Base-by-base conservation (phyloP, 2,113 vertebrate genomes). In the Rallus limicola region DNA sequence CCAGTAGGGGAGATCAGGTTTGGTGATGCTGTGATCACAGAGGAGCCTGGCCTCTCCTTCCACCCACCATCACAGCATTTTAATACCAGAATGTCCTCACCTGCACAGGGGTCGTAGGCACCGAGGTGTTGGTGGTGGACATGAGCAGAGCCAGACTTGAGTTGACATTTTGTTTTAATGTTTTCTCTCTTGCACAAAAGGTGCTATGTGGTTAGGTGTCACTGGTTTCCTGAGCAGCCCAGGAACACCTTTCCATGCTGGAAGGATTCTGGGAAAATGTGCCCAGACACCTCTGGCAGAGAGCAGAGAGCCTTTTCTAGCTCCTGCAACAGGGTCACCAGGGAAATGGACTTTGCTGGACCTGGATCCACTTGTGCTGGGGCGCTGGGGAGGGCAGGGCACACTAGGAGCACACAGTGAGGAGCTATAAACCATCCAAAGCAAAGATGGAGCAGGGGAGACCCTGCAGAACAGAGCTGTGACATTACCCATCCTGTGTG, bases 41-140 rank as follows among this genome's bases (percentile, higher is more conserved):
- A 24, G 16, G 10, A 28, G n/a, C 34, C 28, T 0, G 0, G 20
- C 33, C 34, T 40, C 11, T 62, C 20, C 65, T 68, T n/a, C 64
- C 21, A 36, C 64, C 16, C 3, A 29, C 63, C 38, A 15, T 10
- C 65, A 25, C 11, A 16, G 52, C 24, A 58, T 17, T 14, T 50
- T n/a, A 17, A 38, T 2, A 40, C 38, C 59, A n/a, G 53, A 10
- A 44, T 3, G 9, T 44, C 24, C 28, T 68, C 40, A 31, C 20
- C 28, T 68, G n/a, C 12, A 3, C 1, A 0, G 12, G 20, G 28
- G 24, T 28, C 1, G 9, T 13, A 40, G 16, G 38, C 59, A 56
- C 23, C 0, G 1, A 42, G 34, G 11, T n/a, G 53, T 3, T 76
- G 50, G 10, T 38, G 46, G 46, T 55, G 71, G 50, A 26, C 33